A percentile compares a stretch with the other conserved stretches of the same genome.
These are phyloP conservation scores for Tor tambroides DNA, from an alignment of 2,113 vertebrate species.

Conservation along the genomic window DNA sequence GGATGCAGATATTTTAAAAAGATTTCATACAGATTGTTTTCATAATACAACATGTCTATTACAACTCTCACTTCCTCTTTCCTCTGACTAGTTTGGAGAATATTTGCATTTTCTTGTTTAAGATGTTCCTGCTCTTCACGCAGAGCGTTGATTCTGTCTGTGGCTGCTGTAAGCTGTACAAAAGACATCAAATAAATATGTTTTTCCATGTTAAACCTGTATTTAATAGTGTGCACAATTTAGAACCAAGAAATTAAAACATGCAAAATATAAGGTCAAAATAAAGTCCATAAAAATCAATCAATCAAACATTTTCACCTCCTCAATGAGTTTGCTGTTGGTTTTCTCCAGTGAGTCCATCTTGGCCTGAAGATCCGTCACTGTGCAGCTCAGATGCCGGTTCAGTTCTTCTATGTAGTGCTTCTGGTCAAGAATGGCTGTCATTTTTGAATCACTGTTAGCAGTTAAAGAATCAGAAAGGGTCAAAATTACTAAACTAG, in stretches of 20 bases:
- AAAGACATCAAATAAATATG: background rate
- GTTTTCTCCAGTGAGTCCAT: conserved; percentile 95
- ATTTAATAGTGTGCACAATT: background rate
- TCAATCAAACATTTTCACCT: conserved; percentile 82
- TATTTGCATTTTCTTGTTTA: conserved; percentile 82
- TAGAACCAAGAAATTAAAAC: background rate
- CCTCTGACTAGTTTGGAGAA: conserved; percentile 88
- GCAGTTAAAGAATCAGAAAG: background rate
- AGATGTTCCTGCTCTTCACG: conserved; percentile 90
- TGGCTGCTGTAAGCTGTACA: conserved; percentile 88
- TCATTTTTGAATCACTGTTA: conserved; percentile 85
- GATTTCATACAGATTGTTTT: background rate
- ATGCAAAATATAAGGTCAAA: background rate
- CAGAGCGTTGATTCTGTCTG: conserved; percentile 91
- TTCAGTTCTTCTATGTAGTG: conserved; percentile 98
- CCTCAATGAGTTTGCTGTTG: conserved; percentile 95
- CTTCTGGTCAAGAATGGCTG: conserved; percentile 95
- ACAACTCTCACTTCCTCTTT: conserved; percentile 85
- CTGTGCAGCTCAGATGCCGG: conserved; percentile 91
- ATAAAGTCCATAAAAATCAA: background rate
- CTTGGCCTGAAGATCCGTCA: conserved; percentile 95
- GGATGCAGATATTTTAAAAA: background rate
- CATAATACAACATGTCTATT: too few relatives aligned
- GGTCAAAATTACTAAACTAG: background rate
- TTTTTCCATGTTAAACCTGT: background rate